Evolutionary conservation across 1,140 invertebrate species (phyloP).

Genomic region (Pseudachorutes palmiensis): DNA sequence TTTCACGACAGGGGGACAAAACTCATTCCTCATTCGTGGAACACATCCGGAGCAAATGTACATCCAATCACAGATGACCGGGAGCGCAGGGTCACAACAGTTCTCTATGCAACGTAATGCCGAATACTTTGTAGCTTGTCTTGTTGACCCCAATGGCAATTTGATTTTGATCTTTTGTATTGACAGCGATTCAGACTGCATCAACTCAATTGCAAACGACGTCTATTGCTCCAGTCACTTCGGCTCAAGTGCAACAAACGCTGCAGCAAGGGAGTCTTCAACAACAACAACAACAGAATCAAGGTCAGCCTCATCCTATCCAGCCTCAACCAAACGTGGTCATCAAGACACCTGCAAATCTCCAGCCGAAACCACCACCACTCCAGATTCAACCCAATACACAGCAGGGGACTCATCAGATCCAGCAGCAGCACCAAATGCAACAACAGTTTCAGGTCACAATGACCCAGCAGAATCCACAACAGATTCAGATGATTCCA

Average conservation of each 20-base stretch:
- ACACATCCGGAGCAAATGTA: conserved; percentile 72
- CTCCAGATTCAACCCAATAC: conserved; percentile 35
- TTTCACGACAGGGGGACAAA: conserved; percentile 52
- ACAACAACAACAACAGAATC: conserved; percentile 46
- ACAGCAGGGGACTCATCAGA: conserved; percentile 39
- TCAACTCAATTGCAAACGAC: conserved; percentile 34
- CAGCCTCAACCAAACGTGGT: conserved; percentile 31
- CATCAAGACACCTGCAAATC: conserved; percentile 22
- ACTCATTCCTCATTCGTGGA: conserved; percentile 74
- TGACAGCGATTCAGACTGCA: conserved; percentile 31
- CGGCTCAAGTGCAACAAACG: conserved; percentile 40
- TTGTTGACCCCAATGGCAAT: too few species aligned
- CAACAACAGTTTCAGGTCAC: conserved; percentile 33
- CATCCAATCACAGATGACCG: conserved; percentile 67
- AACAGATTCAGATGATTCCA: conserved; percentile 43
- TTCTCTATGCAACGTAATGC: conserved; percentile 37
- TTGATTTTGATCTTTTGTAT: too few species aligned
- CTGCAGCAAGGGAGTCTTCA: conserved; percentile 37
- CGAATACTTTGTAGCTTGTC: background rate
- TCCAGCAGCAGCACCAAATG: conserved; percentile 27
- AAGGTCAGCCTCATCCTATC: conserved; percentile 28
- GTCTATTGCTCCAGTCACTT: conserved; percentile 38
- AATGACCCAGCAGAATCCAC: conserved; percentile 33
- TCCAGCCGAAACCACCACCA: conserved; percentile 30
- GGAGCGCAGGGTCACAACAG: conserved; percentile 29